Conservation (phyloP, 2,888 invertebrate species). For the Scaptomyza parva region DNA sequence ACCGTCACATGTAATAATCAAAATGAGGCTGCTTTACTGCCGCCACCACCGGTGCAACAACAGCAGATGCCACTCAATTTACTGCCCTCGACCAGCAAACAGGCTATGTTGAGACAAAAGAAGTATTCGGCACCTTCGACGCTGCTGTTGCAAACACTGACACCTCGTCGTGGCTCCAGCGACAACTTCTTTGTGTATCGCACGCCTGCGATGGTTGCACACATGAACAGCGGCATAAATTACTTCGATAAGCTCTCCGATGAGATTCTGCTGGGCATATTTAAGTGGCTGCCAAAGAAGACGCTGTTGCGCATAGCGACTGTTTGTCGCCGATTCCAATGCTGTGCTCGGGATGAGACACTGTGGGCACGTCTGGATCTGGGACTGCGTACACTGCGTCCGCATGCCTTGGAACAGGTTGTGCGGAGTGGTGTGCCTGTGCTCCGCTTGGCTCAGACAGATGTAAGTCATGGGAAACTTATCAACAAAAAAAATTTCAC, state of each 20-base stretch:
- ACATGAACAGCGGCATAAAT: constrained; percentile 85
- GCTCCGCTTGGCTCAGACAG: constrained; percentile 91
- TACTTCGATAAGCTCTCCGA: constrained; percentile 90
- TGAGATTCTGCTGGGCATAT: constrained; percentile 93
- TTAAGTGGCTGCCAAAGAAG: constrained; percentile 93
- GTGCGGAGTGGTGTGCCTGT: constrained; percentile 91
- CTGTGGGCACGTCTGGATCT: constrained; percentile 94
- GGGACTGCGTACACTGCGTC: constrained; percentile 88
- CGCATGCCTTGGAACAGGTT: constrained; percentile 90
- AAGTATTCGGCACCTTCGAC: constrained; percentile 30
- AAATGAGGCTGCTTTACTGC: constrained; percentile 33
- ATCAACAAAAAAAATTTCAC: neutral
- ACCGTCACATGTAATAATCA: constrained; percentile 82
- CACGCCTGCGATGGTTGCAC: constrained; percentile 65
- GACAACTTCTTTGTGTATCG: constrained; percentile 84
- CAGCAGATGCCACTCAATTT: constrained; percentile 48
- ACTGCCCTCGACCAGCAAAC: constrained; percentile 80
- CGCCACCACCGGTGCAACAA: constrained; percentile 14
- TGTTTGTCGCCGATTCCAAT: constrained; percentile 92
- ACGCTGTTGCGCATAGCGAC: constrained; percentile 89
- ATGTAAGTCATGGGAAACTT: constrained; percentile 86
- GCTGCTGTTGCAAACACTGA: constrained; percentile 74
- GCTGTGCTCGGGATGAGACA: constrained; percentile 92
- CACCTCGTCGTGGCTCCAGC: constrained; percentile 33
- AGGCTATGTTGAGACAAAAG: constrained; percentile 65